A percentile compares a stretch with the other conserved stretches of the same genome.
phyloP scores from a whole-genome alignment of 2,888 invertebrate species.

The Cephus spinipes region DNA sequence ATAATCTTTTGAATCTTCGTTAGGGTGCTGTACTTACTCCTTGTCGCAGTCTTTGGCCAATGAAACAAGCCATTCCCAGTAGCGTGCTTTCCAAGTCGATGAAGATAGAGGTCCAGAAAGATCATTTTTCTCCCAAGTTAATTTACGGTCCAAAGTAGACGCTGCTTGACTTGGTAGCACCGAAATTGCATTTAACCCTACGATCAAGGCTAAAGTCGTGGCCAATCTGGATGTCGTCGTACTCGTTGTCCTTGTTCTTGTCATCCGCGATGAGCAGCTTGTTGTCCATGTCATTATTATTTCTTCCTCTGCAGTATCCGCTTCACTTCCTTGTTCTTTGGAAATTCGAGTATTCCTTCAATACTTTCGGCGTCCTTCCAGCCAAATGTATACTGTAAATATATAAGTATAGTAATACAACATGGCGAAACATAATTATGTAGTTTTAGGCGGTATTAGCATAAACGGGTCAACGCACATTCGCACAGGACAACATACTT shows the following conservation, averaged over 20 bases:
- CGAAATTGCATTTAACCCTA: background rate
- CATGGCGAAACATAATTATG: background rate
- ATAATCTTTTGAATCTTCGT: background rate
- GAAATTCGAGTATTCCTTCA: background rate
- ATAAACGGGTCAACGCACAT: background rate
- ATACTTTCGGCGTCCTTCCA: background rate
- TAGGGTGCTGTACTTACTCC: background rate
- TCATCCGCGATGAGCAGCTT: background rate
- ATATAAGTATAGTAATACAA: background rate
- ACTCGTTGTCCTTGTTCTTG: background rate
- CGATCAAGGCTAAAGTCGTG: background rate
- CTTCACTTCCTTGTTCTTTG: background rate
- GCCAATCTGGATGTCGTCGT: background rate
- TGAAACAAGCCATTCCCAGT: background rate
- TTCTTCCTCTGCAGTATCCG: background rate
- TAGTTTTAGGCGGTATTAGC: background rate
- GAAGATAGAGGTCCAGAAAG: background rate
- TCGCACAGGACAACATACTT: background rate
- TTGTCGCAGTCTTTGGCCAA: background rate
- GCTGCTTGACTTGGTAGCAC: background rate
- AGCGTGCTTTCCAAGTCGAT: background rate
- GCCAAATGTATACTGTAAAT: background rate
- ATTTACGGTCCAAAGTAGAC: background rate
- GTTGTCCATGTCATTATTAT: background rate
- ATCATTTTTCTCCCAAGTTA: background rate